Evolutionary conservation across 1,140 invertebrate species (phyloP), one percentile per base, ranked within the genome.

Genomic region (Plodia interpunctella): DNA sequence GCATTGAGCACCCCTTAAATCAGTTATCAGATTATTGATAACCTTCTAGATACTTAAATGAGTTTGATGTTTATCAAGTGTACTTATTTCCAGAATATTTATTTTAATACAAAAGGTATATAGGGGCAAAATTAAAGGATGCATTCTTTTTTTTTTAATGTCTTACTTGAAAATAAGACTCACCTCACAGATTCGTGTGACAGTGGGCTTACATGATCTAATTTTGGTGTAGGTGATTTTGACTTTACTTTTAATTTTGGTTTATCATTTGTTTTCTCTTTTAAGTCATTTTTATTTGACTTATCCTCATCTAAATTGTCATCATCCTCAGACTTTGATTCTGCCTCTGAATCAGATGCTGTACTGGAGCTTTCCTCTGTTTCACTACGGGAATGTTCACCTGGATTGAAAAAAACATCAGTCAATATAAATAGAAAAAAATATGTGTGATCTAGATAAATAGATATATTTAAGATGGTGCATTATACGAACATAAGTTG

Each of bases 351-450:
- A 13, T 90, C 83, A 25, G 86, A 84, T 20, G 91, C 91, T 9
- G 92, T 88, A 66, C 91, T 89, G n/a, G 91, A 85, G 56, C 91
- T 91, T n/a, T 91, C 91, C 35, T 83, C 77, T 53, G 80, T 81
- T 54, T 87, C 85, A 58, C 68, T 78, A 57, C 88, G 79, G 57
- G 83, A 78, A 68, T 83, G 78, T 73, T 86, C 81, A 73, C 87
- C 87, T 87, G 38, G 60, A 55, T 20, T 15, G 5, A 44, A 15
- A 49, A 60, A 55, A 57, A 63, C 30, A 32, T 32, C 30, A 32
- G 2, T 54, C 35, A 13, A n/a, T n/a, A n/a, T n/a, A n/a, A n/a
- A n/a, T n/a, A n/a, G n/a, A n/a, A n/a, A n/a, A n/a, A n/a, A n/a
- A n/a, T n/a, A n/a, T n/a, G n/a, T n/a, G n/a, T n/a, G n/a, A n/a